Evolutionary conservation across 2,797 vertebrate species (phyloP).

Genomic region (Perodicticus potto): DNA sequence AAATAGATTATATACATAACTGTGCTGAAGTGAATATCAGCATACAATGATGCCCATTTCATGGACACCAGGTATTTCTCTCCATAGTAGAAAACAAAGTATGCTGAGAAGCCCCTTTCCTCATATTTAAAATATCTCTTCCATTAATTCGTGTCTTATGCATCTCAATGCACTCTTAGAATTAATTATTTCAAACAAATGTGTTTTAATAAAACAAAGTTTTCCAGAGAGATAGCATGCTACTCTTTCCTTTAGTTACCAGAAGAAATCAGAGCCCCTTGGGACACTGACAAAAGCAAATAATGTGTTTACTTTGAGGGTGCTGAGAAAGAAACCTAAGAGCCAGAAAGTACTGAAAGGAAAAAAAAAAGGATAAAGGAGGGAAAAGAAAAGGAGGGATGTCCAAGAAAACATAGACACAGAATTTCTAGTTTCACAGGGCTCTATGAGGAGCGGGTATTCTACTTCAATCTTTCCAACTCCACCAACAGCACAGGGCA

Average conservation of each 20-base stretch:
- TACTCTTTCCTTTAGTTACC: not conserved
- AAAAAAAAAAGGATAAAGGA: not conserved
- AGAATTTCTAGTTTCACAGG: not conserved
- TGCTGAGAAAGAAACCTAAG: not conserved
- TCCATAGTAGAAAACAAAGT: not conserved
- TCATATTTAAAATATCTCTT: not conserved
- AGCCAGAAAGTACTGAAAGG: fast-evolving
- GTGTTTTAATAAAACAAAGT: not conserved
- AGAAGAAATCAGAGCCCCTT: not conserved
- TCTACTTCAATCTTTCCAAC: not conserved
- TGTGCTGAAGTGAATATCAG: not conserved
- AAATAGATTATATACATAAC: not conserved
- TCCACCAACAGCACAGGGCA: not conserved
- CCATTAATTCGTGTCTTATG: not conserved
- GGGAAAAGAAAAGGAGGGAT: not conserved
- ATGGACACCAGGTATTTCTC: not conserved
- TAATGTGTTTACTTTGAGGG: not conserved
- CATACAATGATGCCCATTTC: not conserved
- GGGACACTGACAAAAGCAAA: not conserved
- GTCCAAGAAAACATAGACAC: not conserved
- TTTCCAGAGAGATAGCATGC: not conserved
- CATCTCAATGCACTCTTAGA: not conserved
- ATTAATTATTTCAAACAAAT: not conserved
- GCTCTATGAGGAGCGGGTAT: not conserved
- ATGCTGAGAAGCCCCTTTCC: not conserved